These are phyloP conservation scores for Ispidina picta DNA, from an alignment of 2,797 vertebrate genomes.

Conservation along the genomic window DNA sequence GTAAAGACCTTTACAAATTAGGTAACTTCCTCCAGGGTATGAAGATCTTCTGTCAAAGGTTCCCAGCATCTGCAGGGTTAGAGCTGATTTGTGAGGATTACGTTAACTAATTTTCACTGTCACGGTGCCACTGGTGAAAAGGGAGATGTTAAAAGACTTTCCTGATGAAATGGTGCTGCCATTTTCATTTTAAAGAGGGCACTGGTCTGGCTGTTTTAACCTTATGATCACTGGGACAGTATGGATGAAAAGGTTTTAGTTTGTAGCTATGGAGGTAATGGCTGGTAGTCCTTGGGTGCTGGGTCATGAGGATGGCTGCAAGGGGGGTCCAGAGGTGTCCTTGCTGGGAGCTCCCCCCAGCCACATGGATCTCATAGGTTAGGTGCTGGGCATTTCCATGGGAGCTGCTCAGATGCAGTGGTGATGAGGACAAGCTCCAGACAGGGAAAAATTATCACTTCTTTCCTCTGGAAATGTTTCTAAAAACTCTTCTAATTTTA, in stretches of 20 bases:
- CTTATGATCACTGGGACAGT: neutral
- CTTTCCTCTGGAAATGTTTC: neutral
- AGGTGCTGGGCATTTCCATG: neutral
- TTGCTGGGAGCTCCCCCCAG: rapidly evolving
- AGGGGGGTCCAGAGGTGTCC: too few relatives aligned
- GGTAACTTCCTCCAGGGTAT: conserved; percentile 31
- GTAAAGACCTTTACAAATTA: conserved; percentile 56
- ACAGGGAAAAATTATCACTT: too few relatives aligned
- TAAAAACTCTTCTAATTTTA: neutral
- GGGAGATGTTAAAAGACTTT: conserved; percentile 32
- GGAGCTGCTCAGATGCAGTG: neutral
- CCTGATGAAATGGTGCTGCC: neutral
- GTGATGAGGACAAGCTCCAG: neutral
- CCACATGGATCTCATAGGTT: rapidly evolving
- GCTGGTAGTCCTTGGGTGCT: neutral
- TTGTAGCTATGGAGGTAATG: neutral
- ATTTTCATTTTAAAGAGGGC: conserved; percentile 37
- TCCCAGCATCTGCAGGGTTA: neutral
- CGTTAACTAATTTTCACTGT: conserved; percentile 34
- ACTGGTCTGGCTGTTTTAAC: neutral
- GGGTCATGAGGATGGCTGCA: neutral
- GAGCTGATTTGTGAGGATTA: conserved; percentile 30
- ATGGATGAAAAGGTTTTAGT: neutral
- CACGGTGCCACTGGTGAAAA: neutral
- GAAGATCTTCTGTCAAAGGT: conserved; percentile 36